phyloP scores from a whole-genome alignment of 1,140 invertebrate genomes.

The Lordiphosa stackelbergi region DNA sequence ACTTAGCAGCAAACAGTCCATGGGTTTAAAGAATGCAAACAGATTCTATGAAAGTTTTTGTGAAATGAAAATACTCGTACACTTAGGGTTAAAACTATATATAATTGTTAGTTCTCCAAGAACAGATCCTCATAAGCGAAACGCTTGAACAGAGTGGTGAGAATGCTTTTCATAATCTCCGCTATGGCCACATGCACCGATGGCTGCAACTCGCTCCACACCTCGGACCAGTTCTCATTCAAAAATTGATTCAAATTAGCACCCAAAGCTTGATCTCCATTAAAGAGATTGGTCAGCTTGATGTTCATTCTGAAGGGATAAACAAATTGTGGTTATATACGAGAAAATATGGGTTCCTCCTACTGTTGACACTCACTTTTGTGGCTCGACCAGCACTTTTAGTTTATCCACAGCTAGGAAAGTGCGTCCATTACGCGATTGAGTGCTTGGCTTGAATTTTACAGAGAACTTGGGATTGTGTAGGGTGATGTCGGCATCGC shows the following conservation, averaged over 20 bases:
- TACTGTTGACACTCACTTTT: conserved; percentile 46
- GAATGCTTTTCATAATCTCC: conserved; percentile 79
- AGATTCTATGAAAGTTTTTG: conserved; percentile 8
- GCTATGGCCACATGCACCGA: conserved; percentile 79
- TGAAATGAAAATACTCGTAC: conserved; percentile 64
- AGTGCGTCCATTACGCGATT: conserved; percentile 54
- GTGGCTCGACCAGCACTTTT: conserved; percentile 68
- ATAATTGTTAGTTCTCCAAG: conserved; percentile 43
- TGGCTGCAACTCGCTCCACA: conserved; percentile 80
- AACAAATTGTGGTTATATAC: neutral
- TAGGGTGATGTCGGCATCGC: conserved; percentile 70
- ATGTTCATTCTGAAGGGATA: conserved; percentile 79
- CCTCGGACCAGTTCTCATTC: conserved; percentile 81
- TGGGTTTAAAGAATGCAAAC: conserved; percentile 13
- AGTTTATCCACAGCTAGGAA: conserved; percentile 65
- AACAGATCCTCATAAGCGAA: conserved; percentile 73
- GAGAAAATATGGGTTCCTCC: neutral
- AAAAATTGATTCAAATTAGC: conserved; percentile 81
- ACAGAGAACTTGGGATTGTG: conserved; percentile 69
- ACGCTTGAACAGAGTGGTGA: conserved; percentile 61
- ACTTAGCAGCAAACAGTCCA: conserved; percentile 55
- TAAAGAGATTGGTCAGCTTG: conserved; percentile 83
- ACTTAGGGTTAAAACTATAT: conserved; percentile 33
- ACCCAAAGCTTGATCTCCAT: conserved; percentile 83
- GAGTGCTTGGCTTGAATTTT: conserved; percentile 67